Evolutionary conservation across 2,888 invertebrate genomes (phyloP).

Genomic region (Herminia tarsipennalis): DNA sequence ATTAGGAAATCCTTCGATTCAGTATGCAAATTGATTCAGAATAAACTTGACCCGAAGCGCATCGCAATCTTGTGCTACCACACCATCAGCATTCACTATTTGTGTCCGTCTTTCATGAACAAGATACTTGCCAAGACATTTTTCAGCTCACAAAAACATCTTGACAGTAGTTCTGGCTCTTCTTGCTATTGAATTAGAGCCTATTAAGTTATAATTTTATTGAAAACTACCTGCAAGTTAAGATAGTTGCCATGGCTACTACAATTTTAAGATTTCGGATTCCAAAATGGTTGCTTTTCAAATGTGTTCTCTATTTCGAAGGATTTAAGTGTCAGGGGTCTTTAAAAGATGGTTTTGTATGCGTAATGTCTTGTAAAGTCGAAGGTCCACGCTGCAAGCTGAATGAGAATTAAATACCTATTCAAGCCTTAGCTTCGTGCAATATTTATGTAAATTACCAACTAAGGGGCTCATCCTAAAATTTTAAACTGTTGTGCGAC

Average conservation of each 20-base stretch:
- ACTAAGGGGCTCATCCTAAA: conserved; percentile 45
- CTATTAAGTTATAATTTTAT: conserved; percentile 1
- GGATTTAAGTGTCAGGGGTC: conserved; percentile 1
- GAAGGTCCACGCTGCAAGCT: conserved; percentile 51
- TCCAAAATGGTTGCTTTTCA: conserved; percentile 1
- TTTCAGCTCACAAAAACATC: background rate
- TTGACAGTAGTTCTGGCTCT: conserved; percentile 13
- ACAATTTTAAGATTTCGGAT: conserved; percentile 22
- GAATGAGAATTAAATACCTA: conserved; percentile 69
- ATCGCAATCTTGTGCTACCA: conserved; percentile 48
- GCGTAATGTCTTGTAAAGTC: conserved; percentile 10
- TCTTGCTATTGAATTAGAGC: conserved; percentile 14
- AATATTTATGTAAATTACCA: conserved; percentile 66
- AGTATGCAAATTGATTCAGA: conserved; percentile 48
- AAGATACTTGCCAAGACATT: conserved; percentile 36
- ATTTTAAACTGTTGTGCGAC: conserved; percentile 42
- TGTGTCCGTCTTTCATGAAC: conserved; percentile 49
- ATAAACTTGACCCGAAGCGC: conserved; percentile 44
- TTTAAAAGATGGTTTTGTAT: background rate
- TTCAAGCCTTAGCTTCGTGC: conserved; percentile 59
- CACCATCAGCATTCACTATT: conserved; percentile 48
- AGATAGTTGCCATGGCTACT: conserved; percentile 20
- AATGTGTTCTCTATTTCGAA: conserved; percentile 21
- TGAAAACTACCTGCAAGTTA: conserved; percentile 13
- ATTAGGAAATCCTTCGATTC: conserved; percentile 35